Evolutionary conservation across 2,113 vertebrate species (phyloP), one percentile per base, ranked within the genome.

Genomic region (Trogon surrucura): DNA sequence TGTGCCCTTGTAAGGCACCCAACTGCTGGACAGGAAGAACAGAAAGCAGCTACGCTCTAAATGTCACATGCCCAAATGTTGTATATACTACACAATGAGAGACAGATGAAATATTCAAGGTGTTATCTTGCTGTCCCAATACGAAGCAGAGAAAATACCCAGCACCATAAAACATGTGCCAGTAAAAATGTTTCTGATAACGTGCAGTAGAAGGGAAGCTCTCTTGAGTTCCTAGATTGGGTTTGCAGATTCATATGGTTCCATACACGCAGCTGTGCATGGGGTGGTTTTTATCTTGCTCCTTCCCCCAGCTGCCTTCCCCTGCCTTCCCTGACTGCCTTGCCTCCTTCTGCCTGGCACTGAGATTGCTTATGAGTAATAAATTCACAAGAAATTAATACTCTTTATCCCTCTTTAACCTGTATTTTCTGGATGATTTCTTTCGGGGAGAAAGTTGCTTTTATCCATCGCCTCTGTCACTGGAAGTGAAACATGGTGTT

Each of bases 341-440:
- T 51, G 47, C 27, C 56, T 0, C 0, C 53, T 85, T 60, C 66
- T 0, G 0, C 30, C 32, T 19, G 34, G 26, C 1, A 0, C 8
- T 22, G 45, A 69, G 36, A 3, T 26, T 85, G 12, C 13, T 77
- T 69, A 13, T 36, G 34, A 12, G 16, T 41, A 50, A 32, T 47
- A 36, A 30, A 57, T 54, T 58, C 25, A 44, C 16, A 44, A n/a
- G 9, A 20, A 82, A 30, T 41, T 70, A 66, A 64, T 74, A 36
- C 32, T 62, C 16, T 54, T 61, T 54, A 19, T 69, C 15, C 25
- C 54, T 73, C 64, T 73, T 45, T 41, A 36, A 54, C 32, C 75
- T 51, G 11, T 36, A 11, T 73, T 85, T 71, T n/a, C 44, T 58
- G 9, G 45, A 41, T 3, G 3, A 61, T 79, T 81, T 41, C 19